Percentiles rank a stretch among this genome's conserved stretches.
Evolutionary conservation across 2,888 invertebrate species (phyloP).

Genomic region (Parnassius smintheus): DNA sequence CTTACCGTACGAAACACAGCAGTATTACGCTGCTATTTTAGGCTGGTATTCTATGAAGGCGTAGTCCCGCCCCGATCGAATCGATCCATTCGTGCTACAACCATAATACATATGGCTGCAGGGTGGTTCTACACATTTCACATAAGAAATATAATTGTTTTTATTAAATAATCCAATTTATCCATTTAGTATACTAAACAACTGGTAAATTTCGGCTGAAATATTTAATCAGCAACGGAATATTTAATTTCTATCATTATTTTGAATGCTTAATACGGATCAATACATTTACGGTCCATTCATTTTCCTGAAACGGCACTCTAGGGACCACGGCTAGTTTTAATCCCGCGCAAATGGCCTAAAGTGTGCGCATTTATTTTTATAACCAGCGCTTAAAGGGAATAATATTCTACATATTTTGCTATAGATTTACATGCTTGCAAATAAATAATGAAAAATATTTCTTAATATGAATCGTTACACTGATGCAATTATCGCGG

Average conservation of each 20-base stretch:
- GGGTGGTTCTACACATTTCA: too few species aligned
- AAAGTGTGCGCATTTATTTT: constrained; percentile 8
- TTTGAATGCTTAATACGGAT: constrained; percentile 15
- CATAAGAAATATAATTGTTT: too few species aligned
- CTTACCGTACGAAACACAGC: too few species aligned
- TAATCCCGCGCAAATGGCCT: constrained; percentile 15
- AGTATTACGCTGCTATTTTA: too few species aligned
- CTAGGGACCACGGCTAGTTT: constrained; percentile 20
- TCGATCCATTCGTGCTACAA: too few species aligned
- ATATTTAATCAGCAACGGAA: constrained; percentile 12
- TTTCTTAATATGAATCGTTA: neutral
- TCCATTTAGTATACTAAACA: neutral
- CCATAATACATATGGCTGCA: too few species aligned
- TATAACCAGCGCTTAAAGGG: neutral
- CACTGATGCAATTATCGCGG: neutral
- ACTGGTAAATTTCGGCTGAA: neutral
- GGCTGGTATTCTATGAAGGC: too few species aligned
- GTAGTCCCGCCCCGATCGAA: too few species aligned
- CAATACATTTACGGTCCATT: constrained; percentile 16
- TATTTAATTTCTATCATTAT: constrained; percentile 8
- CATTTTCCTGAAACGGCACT: constrained; percentile 12
- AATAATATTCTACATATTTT: too few species aligned
- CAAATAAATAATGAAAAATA: neutral
- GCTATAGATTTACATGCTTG: too few species aligned
- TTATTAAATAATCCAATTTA: too few species aligned